phyloP scores from a whole-genome alignment of 2,888 invertebrate species.

The Pandemis heparana region DNA sequence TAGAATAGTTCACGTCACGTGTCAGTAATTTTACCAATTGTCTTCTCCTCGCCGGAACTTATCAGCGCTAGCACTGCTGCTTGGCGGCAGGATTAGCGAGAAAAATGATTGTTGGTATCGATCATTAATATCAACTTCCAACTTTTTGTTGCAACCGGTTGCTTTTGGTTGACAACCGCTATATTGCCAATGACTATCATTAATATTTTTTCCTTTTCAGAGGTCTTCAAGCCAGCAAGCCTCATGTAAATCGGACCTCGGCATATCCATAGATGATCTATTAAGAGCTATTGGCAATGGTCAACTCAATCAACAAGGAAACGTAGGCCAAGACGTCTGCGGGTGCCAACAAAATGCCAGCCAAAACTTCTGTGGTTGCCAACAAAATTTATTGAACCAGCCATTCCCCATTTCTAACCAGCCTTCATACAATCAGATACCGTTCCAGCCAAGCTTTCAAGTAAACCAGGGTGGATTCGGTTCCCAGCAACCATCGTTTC shows the following conservation, averaged over 20 bases:
- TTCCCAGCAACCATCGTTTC: not conserved
- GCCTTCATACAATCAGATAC: constrained; percentile 5
- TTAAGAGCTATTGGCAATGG: constrained; percentile 18
- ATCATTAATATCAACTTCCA: no score
- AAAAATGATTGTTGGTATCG: no score
- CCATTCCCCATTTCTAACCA: not conserved
- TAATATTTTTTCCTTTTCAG: constrained; percentile 17
- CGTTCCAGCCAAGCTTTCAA: not conserved
- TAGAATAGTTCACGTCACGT: no score
- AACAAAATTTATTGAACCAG: constrained; percentile 7
- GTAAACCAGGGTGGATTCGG: not conserved
- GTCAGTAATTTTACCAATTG: not conserved
- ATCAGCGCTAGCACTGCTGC: no score
- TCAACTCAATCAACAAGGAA: constrained; percentile 1
- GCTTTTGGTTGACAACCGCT: no score
- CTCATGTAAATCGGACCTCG: constrained; percentile 19
- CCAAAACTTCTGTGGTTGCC: not conserved
- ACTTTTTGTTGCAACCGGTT: no score
- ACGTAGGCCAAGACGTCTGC: not conserved
- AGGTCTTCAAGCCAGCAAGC: constrained; percentile 6
- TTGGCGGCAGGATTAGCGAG: no score
- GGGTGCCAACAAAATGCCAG: not conserved
- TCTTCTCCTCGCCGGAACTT: no score
- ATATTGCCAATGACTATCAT: no score
- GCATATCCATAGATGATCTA: constrained; percentile 27